Evolutionary conservation across 2,888 invertebrate species (phyloP), one percentile per base, ranked within the genome.

Genomic region (Hololepta plana): DNA sequence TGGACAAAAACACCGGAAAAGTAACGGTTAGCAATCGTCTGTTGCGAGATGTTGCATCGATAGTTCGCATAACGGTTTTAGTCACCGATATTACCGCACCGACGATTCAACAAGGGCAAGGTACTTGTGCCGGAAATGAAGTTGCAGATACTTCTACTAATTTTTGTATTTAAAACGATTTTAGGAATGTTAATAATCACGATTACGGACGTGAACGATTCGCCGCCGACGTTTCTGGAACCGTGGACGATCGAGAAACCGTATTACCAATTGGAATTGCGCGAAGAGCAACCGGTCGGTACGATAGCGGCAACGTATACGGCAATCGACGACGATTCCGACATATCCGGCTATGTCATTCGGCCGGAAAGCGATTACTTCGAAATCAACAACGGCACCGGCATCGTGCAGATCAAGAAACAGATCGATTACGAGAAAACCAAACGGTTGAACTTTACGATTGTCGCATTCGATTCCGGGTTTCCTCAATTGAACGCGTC

Each of bases 391-490:
- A 74, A 77, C 44, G 65, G 71, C 4, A 81, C 82, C 26, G 87
- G 84, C 60, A 67, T 74, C 13, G 75, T 90, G 2, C 74, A 72
- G 40, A 73, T 76, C 1, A 72, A 66, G 15, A 66, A 73, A 36
- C 63, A 74, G 8, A 71, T 93, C 26, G 90, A 93, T 55, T 91
- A 74, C 50, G 93, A 93, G 48, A 60, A 65, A 38, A 59, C 74
- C 0, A 75, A 77, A 38, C 61, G 62, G 21, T 59, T 85, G 3
- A 73, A 77, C 46, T 84, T 91, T 46, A 74, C 72, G 0, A 72
- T 85, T 0, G 60, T 73, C 2, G 90, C 84, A 0, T 77, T 68
- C 38, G 93, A 93, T 52, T 76, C 77, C 0, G 91, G 91, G 2
- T 70, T 81, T 1, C 91, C 91, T 0, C 75, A 77, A 41, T 57